Evolutionary conservation across 2,113 vertebrate genomes (phyloP).

Genomic region (Zosterops pallidus): DNA sequence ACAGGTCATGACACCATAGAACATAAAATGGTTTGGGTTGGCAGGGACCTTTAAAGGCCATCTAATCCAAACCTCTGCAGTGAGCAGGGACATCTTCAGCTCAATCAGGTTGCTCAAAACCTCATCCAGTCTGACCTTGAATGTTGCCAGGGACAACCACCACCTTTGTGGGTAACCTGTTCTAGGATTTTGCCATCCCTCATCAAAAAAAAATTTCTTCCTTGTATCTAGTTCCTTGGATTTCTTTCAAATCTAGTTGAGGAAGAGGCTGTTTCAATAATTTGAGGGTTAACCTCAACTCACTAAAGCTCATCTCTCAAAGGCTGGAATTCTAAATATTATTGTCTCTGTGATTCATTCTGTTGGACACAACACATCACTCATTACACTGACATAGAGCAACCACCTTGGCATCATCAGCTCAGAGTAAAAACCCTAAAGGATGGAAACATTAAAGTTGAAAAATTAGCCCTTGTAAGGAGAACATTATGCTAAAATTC

Average conservation of each 20-base stretch:
- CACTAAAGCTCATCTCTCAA: neutral
- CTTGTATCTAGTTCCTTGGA: neutral
- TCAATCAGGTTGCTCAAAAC: neutral
- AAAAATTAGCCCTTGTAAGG: neutral
- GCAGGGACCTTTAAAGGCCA: neutral
- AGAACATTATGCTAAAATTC: neutral
- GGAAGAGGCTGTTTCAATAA: neutral
- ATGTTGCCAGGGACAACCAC: neutral
- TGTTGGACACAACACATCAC: neutral
- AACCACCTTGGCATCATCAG: neutral
- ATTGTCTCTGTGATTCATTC: neutral
- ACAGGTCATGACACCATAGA: neutral
- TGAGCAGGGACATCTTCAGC: neutral
- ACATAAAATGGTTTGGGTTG: neutral
- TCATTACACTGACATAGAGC: neutral
- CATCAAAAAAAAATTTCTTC: neutral
- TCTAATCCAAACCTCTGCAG: neutral
- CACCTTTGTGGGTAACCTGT: neutral
- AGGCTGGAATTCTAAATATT: neutral
- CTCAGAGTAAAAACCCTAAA: neutral
- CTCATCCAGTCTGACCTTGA: neutral
- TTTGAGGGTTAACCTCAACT: neutral
- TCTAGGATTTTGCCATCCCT: neutral
- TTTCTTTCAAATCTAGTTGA: neutral
- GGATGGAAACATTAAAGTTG: neutral